phyloP scores from a whole-genome alignment of 2,797 vertebrate species.

The Lemur catta region DNA sequence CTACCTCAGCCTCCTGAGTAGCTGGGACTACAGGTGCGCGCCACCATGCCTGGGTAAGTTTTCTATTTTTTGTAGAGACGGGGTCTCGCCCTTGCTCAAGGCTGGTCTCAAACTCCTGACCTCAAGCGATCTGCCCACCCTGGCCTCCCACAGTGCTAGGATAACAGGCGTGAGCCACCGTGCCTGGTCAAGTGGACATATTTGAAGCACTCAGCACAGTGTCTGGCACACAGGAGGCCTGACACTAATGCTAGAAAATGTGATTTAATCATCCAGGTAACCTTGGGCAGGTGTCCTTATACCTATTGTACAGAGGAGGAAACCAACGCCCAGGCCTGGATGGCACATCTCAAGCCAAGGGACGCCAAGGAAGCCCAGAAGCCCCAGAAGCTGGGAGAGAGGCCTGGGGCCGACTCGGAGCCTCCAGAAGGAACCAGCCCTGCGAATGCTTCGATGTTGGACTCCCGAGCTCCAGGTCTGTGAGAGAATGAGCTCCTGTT shows the following conservation, averaged over 20 bases:
- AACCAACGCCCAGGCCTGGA: background rate
- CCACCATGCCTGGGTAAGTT: background rate
- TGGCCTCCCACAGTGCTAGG: background rate
- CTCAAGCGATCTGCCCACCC: background rate
- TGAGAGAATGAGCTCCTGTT: background rate
- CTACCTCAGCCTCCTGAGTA: background rate
- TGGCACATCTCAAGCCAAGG: too few species aligned
- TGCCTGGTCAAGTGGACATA: background rate
- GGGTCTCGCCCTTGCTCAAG: background rate
- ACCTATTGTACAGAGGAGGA: background rate
- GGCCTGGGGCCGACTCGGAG: background rate
- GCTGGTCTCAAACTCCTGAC: background rate
- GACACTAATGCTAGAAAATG: background rate
- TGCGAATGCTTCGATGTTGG: rapidly evolving
- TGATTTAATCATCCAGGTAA: background rate
- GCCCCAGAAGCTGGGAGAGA: background rate
- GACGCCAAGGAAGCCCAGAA: background rate
- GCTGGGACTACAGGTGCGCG: background rate
- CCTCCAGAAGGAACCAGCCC: background rate
- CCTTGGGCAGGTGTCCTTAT: background rate
- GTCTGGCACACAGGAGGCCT: background rate
- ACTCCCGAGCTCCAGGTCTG: background rate
- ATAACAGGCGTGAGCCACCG: too few species aligned
- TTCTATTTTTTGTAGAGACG: background rate
- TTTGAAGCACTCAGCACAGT: background rate